Percentiles rank a stretch among this genome's conserved stretches.
phyloP scores from a whole-genome alignment of 1,140 invertebrate genomes.

The Akabosia matsudoensis region DNA sequence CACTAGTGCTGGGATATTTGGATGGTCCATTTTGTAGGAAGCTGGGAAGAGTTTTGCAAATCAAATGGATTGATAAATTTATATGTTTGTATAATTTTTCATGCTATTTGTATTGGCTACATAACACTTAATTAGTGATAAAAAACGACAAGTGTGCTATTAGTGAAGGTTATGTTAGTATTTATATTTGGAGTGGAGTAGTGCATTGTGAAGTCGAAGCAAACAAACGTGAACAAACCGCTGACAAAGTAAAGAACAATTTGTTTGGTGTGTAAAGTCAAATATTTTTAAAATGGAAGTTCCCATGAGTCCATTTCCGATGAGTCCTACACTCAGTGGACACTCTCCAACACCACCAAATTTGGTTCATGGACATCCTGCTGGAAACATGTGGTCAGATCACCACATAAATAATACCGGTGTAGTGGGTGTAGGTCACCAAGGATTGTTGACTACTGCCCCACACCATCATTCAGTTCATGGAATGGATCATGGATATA shows the following conservation, averaged over 20 bases:
- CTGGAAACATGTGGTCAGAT: conserved; percentile 40
- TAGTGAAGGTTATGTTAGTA: no score
- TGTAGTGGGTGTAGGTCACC: conserved; percentile 38
- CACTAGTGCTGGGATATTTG: no score
- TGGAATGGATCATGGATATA: conserved; percentile 43
- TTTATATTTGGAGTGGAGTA: no score
- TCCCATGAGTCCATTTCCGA: conserved; percentile 68
- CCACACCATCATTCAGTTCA: conserved; percentile 42
- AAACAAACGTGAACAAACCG: conserved; percentile 39
- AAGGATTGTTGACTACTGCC: conserved; percentile 44
- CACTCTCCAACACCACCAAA: conserved; percentile 45
- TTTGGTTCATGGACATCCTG: conserved; percentile 44
- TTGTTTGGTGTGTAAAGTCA: no score
- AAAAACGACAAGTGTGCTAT: no score
- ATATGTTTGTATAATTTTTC: no score
- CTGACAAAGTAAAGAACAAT: not conserved
- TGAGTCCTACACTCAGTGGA: conserved; percentile 58
- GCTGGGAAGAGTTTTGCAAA: no score
- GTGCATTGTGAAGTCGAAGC: no score
- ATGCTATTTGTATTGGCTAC: no score
- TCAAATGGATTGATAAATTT: no score
- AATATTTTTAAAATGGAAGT: conserved; percentile 40
- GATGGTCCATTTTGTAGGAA: conserved; percentile 11
- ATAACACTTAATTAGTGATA: no score
- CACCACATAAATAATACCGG: conserved; percentile 33